Percentiles rank a stretch among this genome's conserved stretches.
phyloP scores from a whole-genome alignment of 2,888 invertebrate species.

The Atherix ibis region DNA sequence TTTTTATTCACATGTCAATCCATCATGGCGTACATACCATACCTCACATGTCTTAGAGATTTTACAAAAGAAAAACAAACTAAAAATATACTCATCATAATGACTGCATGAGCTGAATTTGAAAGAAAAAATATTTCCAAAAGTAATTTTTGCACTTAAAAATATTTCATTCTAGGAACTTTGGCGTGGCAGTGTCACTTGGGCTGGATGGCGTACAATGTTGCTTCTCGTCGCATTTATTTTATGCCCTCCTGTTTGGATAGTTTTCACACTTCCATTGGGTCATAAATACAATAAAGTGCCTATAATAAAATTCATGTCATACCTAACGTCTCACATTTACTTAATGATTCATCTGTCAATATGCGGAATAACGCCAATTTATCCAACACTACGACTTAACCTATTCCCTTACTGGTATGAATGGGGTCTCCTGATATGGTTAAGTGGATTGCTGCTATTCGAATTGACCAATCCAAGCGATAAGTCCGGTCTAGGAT shows the following conservation, averaged over 20 bases:
- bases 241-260: conserved; percentile 90
- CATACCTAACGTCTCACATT: conserved; percentile 95
- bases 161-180: conserved; percentile 79
- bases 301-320: conserved; percentile 99
- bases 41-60: too few species aligned
- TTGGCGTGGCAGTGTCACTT: conserved; percentile 93
- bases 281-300: conserved; percentile 94
- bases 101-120: too few species aligned
- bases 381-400: conserved; percentile 64
- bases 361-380: conserved; percentile 76
- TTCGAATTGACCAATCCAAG: conserved; percentile 96
- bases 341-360: conserved; percentile 89
- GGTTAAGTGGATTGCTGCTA: conserved; percentile 85
- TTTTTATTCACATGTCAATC: too few species aligned
- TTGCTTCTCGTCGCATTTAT: conserved; percentile 85
- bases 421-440: conserved; percentile 88
- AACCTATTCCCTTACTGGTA: conserved; percentile 83
- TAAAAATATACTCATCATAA: too few species aligned
- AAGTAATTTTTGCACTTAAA: too few species aligned
- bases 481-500: conserved; percentile 91
- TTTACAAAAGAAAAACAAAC: too few species aligned
- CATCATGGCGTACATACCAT: too few species aligned
- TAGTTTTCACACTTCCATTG: conserved; percentile 85
- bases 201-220: conserved; percentile 91
- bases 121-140: too few species aligned